phyloP scores from a whole-genome alignment of 2,113 vertebrate species.

The Rhinolophus ferrumequinum region DNA sequence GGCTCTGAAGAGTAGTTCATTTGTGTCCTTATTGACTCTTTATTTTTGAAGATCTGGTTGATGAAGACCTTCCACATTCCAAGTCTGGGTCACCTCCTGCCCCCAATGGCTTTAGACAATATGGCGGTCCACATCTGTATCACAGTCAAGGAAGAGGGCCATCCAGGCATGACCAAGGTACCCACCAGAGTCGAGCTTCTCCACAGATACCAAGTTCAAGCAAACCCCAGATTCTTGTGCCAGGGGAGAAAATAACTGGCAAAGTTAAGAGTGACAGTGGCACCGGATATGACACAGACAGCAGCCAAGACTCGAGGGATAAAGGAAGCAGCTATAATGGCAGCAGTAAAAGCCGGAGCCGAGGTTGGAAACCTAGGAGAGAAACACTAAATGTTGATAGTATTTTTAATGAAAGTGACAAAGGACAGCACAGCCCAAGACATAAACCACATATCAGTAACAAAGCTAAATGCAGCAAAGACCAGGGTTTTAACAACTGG shows the following conservation, averaged over 20 bases:
- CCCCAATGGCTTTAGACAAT: slow-evolving; percentile 88
- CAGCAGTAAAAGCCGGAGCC: slow-evolving; percentile 82
- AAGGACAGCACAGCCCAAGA: slow-evolving; percentile 87
- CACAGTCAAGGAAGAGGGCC: slow-evolving; percentile 92
- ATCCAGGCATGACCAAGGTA: slow-evolving; percentile 82
- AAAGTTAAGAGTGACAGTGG: slow-evolving; percentile 78
- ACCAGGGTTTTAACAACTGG: slow-evolving; percentile 83
- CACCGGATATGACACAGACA: slow-evolving; percentile 93
- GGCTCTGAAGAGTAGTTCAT: neutral
- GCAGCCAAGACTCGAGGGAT: slow-evolving; percentile 92
- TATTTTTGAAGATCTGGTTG: slow-evolving; percentile 83
- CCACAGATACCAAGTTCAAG: slow-evolving; percentile 65
- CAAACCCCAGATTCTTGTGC: slow-evolving; percentile 67
- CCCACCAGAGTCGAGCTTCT: slow-evolving; percentile 78
- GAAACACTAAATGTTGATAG: slow-evolving; percentile 96
- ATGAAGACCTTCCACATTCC: slow-evolving; percentile 84
- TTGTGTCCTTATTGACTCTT: neutral
- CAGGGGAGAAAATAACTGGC: slow-evolving; percentile 73
- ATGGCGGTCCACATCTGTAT: slow-evolving; percentile 86
- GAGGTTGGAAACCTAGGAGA: slow-evolving; percentile 93
- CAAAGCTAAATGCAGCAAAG: slow-evolving; percentile 84
- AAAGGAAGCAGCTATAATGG: slow-evolving; percentile 73
- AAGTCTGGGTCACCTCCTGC: slow-evolving; percentile 89
- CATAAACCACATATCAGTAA: slow-evolving; percentile 80
- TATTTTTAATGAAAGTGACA: slow-evolving; percentile 92